phyloP scores from a whole-genome alignment of 2,113 vertebrate genomes.

The Tonatia bakeri region DNA sequence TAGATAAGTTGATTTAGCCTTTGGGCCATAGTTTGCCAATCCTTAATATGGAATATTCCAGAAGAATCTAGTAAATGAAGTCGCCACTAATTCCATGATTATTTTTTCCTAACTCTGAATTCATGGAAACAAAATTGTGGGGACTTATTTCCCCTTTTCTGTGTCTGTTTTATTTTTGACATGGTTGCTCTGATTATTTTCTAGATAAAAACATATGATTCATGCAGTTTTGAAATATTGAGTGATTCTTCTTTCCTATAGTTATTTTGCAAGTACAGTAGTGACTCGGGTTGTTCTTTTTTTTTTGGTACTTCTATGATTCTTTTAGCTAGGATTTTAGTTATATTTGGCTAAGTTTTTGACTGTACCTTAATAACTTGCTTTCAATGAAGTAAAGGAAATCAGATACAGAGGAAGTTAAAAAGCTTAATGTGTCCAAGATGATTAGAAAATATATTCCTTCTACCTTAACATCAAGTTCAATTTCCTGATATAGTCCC shows the following conservation, averaged over 20 bases:
- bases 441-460: background rate
- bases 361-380: background rate
- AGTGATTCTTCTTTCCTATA: background rate
- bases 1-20: background rate
- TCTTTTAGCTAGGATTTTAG: background rate
- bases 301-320: background rate
- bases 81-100: background rate
- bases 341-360: background rate
- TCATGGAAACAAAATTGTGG: background rate
- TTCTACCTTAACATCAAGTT: background rate
- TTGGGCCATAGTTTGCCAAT: background rate
- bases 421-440: background rate
- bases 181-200: background rate
- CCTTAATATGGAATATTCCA: background rate
- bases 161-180: background rate
- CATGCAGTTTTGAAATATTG: background rate
- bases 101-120: background rate
- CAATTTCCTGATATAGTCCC: background rate
- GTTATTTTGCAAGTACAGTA: background rate
- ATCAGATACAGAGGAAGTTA: background rate
- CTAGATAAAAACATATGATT: background rate
- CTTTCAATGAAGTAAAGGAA: constrained; percentile 20
- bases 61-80: background rate
- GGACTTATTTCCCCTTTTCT: background rate
- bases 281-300: background rate